phyloP scores from a whole-genome alignment of 2,113 vertebrate genomes.

The chimpanzee (Pan troglodytes) region NHGRI_mPanTro3-v2.1_pri NC_072408.2:111549501-111550000 shows the following conservation, averaged over 20 bases:
- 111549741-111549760: not conserved
- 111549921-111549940: not conserved
- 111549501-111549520: not conserved
- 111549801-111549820: not conserved
- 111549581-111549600: accelerated
- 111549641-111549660: not conserved
- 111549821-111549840: not conserved
- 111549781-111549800: not conserved
- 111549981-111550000: not conserved
- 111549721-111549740: not conserved
- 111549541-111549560: not conserved
- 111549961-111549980: not conserved
- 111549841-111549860: accelerated
- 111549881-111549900: not conserved
- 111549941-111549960: not conserved
- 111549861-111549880: not conserved
- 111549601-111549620: accelerated
- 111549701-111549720: not conserved
- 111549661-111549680: accelerated
- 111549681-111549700: not conserved
- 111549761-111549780: not conserved
- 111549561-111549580: not conserved
- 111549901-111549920: not conserved
- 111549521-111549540: not conserved
- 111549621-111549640: accelerated